Conservation (phyloP, 2,888 invertebrate species). For the Crematogaster levior region DNA sequence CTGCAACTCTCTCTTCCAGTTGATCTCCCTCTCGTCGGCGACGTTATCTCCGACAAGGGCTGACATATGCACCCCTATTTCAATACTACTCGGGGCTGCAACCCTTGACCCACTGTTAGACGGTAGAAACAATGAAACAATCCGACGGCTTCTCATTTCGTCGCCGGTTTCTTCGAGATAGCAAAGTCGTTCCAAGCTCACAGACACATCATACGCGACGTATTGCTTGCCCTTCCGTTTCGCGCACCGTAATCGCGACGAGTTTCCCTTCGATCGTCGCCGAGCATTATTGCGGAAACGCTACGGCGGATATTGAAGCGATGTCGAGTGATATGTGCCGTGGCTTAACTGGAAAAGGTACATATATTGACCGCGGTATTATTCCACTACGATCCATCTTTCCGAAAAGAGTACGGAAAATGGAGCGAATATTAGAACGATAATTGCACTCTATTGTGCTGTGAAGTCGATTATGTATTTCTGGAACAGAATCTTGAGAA, state of each 20-base stretch:
- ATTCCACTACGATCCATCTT: not conserved
- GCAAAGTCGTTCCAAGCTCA: not conserved
- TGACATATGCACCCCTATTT: slow-evolving; percentile 57
- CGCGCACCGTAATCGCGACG: slow-evolving; percentile 7
- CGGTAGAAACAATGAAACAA: slow-evolving; percentile 66
- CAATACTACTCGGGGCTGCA: slow-evolving; percentile 17
- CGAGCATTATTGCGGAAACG: slow-evolving; percentile 41
- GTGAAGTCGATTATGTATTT: not conserved
- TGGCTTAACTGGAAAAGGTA: not conserved
- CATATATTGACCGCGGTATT: slow-evolving; percentile 9
- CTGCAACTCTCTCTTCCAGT: slow-evolving; percentile 19
- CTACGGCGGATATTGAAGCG: slow-evolving; percentile 34
- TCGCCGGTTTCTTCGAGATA: slow-evolving; percentile 46
- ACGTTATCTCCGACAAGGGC: slow-evolving; percentile 32
- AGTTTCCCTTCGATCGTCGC: not conserved
- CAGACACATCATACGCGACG: not conserved
- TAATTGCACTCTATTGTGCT: not conserved
- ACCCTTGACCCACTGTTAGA: slow-evolving; percentile 71
- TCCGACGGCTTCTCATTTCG: slow-evolving; percentile 47
- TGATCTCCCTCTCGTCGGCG: slow-evolving; percentile 33
- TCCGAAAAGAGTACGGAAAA: not conserved
- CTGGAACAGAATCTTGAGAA: not conserved
- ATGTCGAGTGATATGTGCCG: not conserved
- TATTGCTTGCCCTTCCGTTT: not conserved
- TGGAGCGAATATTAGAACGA: not conserved